Evolutionary conservation across 2,113 vertebrate genomes (phyloP), one percentile per base, ranked within the genome.

Genomic region (Gasterosteus nipponicus): DNA sequence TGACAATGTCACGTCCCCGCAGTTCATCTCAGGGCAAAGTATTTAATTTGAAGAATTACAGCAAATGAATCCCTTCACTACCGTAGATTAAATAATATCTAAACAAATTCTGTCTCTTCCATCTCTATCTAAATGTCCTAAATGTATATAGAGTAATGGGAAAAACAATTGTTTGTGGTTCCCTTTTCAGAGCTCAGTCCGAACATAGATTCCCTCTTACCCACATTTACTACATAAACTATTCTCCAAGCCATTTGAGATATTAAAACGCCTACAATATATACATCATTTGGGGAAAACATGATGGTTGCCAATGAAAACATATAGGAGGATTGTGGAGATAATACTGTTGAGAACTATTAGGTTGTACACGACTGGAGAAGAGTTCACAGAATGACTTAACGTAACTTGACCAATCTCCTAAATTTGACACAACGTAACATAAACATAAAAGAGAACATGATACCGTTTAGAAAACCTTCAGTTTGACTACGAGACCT

Each of bases 101-200:
- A 44, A 33, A 83, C 19, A 77, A 79, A 86, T 69, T 15, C 8
- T 68, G 41, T 78, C 47, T 87, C 56, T 62, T 72, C 60, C 38
- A 75, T 72, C 62, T 51, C 57, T 46, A 53, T 44, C 73, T 69
- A 69, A 83, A 81, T 87, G 78, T 74, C 6, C 1, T 6, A 1
- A 38, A 38, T 38, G 35, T 38, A 38, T 38, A 38, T 38, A 38
- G 35, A 38, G 35, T 38, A 38, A 38, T 38, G 35, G 4, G 5
- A 7, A 38, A 38, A 38, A 38, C 42, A 47, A 15, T 26, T 11
- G 19, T n/a, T 38, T n/a, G 19, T 53, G 7, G 47, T 15, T 49
- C 38, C 65, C 19, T 39, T 68, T 69, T 69, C 8, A 29, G 41
- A 42, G 41, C 41, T 42, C 41, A 42, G 11, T 12, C 39, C 39